Conservation (phyloP, 1,140 invertebrate genomes). For the Sarcophaga bullata region DNA sequence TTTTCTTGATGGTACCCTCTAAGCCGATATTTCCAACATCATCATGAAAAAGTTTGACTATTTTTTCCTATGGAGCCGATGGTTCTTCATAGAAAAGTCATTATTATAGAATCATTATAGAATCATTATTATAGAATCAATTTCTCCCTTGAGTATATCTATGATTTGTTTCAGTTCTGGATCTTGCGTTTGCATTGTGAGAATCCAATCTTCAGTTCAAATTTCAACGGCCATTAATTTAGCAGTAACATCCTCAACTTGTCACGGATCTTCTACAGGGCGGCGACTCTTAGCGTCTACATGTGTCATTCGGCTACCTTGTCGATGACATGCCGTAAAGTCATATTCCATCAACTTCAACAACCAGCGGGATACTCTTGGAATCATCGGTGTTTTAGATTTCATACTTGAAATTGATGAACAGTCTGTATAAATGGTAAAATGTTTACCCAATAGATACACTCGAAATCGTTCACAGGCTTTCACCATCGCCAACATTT, state of each 20-base stretch:
- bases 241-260: neutral
- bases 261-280: neutral
- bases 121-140: neutral
- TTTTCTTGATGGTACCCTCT: slow-evolving; percentile 45
- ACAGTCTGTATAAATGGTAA: slow-evolving; percentile 62
- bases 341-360: slow-evolving; percentile 43
- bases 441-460: slow-evolving; percentile 57
- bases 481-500: slow-evolving; percentile 55
- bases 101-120: neutral
- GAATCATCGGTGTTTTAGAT: slow-evolving; percentile 61
- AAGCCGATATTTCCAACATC: slow-evolving; percentile 49
- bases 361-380: slow-evolving; percentile 49
- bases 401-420: slow-evolving; percentile 59
- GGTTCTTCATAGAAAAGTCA: neutral
- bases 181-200: slow-evolving; percentile 38
- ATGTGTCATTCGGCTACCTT: slow-evolving; percentile 44
- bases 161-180: slow-evolving; percentile 9
- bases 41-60: slow-evolving; percentile 46
- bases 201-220: slow-evolving; percentile 32
- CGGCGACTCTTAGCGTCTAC: slow-evolving; percentile 49
- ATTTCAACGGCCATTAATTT: neutral
- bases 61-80: slow-evolving; percentile 26
- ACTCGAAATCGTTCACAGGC: slow-evolving; percentile 55
- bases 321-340: slow-evolving; percentile 33
- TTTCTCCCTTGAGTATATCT: neutral